Evolutionary conservation across 2,113 vertebrate genomes (phyloP), one percentile per base, ranked within the genome.

Genomic region (Odocoileus virginianus): DNA sequence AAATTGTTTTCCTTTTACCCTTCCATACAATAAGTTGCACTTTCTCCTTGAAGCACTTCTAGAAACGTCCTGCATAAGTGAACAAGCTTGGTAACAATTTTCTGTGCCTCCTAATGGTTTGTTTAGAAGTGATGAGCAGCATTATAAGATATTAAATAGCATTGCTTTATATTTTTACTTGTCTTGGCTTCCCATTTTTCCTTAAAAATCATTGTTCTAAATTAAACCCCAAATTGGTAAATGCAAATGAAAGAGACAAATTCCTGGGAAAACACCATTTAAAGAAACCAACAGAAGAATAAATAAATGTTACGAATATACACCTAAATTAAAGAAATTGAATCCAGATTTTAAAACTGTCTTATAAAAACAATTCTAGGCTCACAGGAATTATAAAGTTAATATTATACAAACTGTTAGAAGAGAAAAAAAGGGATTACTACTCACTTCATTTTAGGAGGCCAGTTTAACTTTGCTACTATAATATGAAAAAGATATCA

Each of bases 211-310:
- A 58, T 40, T 78, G 33, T 36, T 55, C 45, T 96, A 45, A 33
- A 78, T 67, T 94, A 86, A 86, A 67, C 12, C 40, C 79, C 86
- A 79, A 79, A 93, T n/a, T 67, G 87, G 17, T 96, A 86, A 94
- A 64, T 17, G 13, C 64, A 85, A 55, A 78, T 57, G 36, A 93
- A 36, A 67, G 40, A n/a, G 16, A 93, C 30, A 85, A 78, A 90
- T 85, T 89, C 16, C 40, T 64, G 6, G 61, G 40, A 55, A 96
- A 45, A 64, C 25, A 23, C 8, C 36, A 88, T 71, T 60, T 78
- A 79, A 93, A 89, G 57, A 90, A 86, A 36, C 19, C 10, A 27
- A 55, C 30, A 89, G 8, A 85, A 64, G 57, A 94, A 50, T 93
- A 93, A 89, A 76, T 54, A 89, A 17, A 78, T 90, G 12, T 61